phyloP scores from a whole-genome alignment of 2,113 vertebrate genomes.

The Oceanodroma tethys region DNA sequence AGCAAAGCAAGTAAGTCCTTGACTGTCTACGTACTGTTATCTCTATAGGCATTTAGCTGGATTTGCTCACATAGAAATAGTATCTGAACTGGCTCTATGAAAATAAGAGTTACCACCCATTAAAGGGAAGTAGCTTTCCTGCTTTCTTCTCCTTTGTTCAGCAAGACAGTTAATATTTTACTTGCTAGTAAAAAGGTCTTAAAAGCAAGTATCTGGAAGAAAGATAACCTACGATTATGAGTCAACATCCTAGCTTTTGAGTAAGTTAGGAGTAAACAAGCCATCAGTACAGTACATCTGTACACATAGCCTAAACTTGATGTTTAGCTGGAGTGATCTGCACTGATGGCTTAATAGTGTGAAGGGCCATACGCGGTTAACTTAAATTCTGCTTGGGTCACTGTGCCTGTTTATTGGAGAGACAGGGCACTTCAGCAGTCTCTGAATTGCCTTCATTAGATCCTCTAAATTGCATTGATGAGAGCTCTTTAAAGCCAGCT shows the following conservation, averaged over 20 bases:
- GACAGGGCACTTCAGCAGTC: background rate
- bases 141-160: background rate
- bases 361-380: background rate
- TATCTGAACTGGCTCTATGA: background rate
- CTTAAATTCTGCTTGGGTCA: background rate
- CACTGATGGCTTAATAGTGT: background rate
- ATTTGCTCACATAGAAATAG: background rate
- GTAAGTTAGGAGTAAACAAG: background rate
- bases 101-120: background rate
- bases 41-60: background rate
- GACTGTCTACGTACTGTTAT: background rate
- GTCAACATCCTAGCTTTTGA: background rate
- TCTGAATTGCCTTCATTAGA: background rate
- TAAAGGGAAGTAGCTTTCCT: background rate
- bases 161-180: slow-evolving; percentile 1
- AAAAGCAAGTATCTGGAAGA: background rate
- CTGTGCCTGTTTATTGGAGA: background rate
- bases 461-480: background rate
- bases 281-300: background rate
- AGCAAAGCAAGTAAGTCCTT: background rate
- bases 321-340: background rate
- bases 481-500: background rate
- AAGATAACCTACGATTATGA: background rate
- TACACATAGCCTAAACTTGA: background rate
- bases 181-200: background rate